A percentile compares a stretch with the other conserved stretches of the same genome.
phyloP scores from a whole-genome alignment of 2,113 vertebrate genomes.

The Vulpes lagopus region DNA sequence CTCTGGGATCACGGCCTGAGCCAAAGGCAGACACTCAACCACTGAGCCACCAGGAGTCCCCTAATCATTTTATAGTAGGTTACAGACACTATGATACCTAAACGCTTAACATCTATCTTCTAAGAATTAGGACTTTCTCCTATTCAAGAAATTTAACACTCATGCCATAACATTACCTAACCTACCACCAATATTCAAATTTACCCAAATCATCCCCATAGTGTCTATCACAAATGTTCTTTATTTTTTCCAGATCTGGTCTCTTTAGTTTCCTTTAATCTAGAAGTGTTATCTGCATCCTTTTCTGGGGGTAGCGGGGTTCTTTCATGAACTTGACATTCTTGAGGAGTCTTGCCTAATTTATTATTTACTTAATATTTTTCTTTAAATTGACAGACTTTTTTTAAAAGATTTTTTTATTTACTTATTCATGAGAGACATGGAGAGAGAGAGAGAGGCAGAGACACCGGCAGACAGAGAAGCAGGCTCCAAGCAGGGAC shows the following conservation, averaged over 20 bases:
- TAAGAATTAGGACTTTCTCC: neutral
- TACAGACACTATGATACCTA: neutral
- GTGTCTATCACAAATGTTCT: constrained; percentile 3
- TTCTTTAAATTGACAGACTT: neutral
- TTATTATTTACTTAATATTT: constrained; percentile 42
- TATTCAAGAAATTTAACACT: neutral
- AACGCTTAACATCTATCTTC: neutral
- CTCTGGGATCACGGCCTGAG: no score
- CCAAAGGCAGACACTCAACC: no score
- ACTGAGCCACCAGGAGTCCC: neutral
- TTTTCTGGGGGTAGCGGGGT: rapidly evolving
- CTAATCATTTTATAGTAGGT: neutral
- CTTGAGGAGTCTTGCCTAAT: neutral
- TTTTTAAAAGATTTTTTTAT: neutral
- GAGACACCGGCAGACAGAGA: no score
- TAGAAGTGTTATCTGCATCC: neutral
- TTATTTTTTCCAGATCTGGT: neutral
- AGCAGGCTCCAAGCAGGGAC: no score
- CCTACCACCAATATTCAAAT: neutral
- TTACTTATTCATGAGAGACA: no score
- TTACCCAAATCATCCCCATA: neutral
- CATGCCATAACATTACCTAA: neutral
- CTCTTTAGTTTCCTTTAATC: constrained; percentile 20
- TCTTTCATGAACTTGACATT: neutral
- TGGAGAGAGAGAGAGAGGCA: no score